Conservation (phyloP, 2,113 vertebrate species). For the Caranx melampygus region DNA sequence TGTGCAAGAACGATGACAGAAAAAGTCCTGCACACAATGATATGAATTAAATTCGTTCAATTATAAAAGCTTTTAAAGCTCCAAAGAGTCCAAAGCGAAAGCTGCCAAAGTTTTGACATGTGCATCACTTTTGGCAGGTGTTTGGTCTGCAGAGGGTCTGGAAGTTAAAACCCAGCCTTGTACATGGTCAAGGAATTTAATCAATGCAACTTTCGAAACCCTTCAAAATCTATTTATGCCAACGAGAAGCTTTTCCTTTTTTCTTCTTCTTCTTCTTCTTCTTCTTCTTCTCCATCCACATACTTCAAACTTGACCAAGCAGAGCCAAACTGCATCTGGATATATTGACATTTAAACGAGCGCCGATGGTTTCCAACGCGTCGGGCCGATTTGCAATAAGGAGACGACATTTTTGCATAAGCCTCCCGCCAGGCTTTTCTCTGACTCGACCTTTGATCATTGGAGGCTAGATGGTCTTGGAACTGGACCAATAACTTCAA, state of each 20-base stretch:
- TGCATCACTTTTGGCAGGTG: slow-evolving; percentile 14
- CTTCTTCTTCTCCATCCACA: slow-evolving; percentile 38
- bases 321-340: slow-evolving; percentile 68
- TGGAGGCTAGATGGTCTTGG: slow-evolving; percentile 82
- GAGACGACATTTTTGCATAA: slow-evolving; percentile 81
- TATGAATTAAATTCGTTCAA: slow-evolving; percentile 16
- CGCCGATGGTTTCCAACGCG: slow-evolving; percentile 67
- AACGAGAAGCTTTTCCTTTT: slow-evolving; percentile 39
- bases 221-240: slow-evolving; percentile 52
- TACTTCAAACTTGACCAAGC: slow-evolving; percentile 79
- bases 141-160: not conserved
- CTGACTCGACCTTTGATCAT: slow-evolving; percentile 84
- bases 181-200: slow-evolving; percentile 54
- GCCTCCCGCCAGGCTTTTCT: slow-evolving; percentile 82
- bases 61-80: not conserved
- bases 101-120: not conserved
- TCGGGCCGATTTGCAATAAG: slow-evolving; percentile 70
- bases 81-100: not conserved
- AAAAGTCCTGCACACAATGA: not conserved
- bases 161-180: slow-evolving; percentile 19
- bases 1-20: not conserved
- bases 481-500: slow-evolving; percentile 84
- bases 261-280: slow-evolving; percentile 35
- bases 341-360: slow-evolving; percentile 78
- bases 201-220: slow-evolving; percentile 65